Base-by-base conservation (phyloP, 2,113 vertebrate species). In the Turdus rufiventris region DNA sequence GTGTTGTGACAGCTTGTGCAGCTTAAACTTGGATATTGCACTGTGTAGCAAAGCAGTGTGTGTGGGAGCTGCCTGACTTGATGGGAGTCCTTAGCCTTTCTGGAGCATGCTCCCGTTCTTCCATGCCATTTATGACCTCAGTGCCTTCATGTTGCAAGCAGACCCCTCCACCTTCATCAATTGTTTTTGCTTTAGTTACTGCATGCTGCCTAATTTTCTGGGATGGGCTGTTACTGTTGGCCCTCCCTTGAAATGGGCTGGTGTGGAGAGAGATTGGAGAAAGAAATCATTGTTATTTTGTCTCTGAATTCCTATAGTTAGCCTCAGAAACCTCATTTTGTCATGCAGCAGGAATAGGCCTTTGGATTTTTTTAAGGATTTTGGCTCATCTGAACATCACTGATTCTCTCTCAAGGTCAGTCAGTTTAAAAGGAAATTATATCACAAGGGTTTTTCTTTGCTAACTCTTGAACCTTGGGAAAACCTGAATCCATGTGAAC, bases 361-460 rank as follows among this genome's bases (percentile, higher is more conserved):
- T 36, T 56, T 33, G 31, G 31, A 18, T 11, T 53, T 40, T 70
- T 53, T 43, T 43, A 2, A 62, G 47, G 2, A 38, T 62, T 76
- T 84, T 78, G 57, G 8, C 11, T 89, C 40, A 10, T 50, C 56
- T 76, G 81, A 93, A 80, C 54, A 89, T 54, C 56, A 48, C 51
- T 73, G 48, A 60, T 86, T 81, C 31, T 84, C 68, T 92, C 40
- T 77, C 80, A 72, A 78, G 61, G 66, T 91, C 68, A 62, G 28
- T 34, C 40, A 40, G 3, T 60, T 89, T 34, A 29, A 80, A 94
- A 82, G n/a, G 11, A 73, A 89, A 43, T 72, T 8, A 5, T 24
- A 56, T 50, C 19, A 65, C 2, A 2, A 53, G 23, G 31, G 21
- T 12, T 76, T 91, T 62, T 65, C 23, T 86, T 28, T 90, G 29